phyloP scores from a whole-genome alignment of 2,888 invertebrate species.

The Chelonus formosanus region DNA sequence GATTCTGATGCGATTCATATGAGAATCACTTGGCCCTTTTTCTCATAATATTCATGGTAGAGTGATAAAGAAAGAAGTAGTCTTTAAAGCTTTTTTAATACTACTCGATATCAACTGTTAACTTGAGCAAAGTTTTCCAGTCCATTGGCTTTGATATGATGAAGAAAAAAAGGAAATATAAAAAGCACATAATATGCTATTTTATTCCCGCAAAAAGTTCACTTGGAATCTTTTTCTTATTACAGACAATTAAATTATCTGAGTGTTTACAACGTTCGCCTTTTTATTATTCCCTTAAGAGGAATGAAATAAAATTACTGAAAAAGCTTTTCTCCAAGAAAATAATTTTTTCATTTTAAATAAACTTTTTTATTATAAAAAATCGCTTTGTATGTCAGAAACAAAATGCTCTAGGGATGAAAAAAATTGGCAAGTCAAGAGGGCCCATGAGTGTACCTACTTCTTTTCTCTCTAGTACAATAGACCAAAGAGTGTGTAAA shows the following conservation, averaged over 20 bases:
- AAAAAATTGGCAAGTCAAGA: constrained; percentile 32
- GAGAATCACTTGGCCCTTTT: constrained; percentile 31
- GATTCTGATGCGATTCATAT: constrained; percentile 1
- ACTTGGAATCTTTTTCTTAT: not conserved
- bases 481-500: constrained; percentile 18
- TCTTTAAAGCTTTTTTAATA: not conserved
- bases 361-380: constrained; percentile 7
- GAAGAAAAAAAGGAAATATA: not conserved
- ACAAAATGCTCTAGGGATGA: constrained; percentile 23
- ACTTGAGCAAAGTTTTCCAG: not conserved
- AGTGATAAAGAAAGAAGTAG: not conserved
- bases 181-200: not conserved
- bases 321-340: constrained; percentile 1
- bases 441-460: constrained; percentile 18
- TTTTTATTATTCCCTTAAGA: constrained; percentile 15
- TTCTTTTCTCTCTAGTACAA: not conserved
- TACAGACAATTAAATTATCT: constrained; percentile 18
- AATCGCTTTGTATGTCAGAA: constrained; percentile 30
- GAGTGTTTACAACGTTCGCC: constrained; percentile 28
- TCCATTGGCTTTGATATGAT: not conserved
- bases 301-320: constrained; percentile 27
- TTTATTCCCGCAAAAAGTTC: no score
- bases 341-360: constrained; percentile 1
- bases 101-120: not conserved
- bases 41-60: not conserved